These are phyloP conservation scores for Seira ritae DNA, from an alignment of 2,888 invertebrate genomes.

Conservation along the genomic window DNA sequence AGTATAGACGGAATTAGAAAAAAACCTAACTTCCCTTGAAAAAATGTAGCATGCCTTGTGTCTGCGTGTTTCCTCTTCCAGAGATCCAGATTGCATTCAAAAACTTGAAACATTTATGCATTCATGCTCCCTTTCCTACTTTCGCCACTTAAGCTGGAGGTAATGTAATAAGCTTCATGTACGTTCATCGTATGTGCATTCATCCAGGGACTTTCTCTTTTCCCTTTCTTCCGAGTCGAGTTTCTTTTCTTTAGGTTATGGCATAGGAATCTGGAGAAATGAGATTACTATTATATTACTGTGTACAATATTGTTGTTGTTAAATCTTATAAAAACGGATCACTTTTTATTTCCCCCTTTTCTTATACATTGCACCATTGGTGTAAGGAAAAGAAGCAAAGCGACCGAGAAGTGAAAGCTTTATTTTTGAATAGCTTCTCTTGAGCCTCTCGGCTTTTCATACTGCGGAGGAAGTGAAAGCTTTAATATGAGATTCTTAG, in stretches of 20 bases:
- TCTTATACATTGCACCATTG: constrained; percentile 10
- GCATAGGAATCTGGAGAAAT: constrained; percentile 16
- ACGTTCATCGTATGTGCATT: constrained; percentile 1
- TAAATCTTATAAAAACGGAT: constrained; percentile 64
- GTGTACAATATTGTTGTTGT: constrained; percentile 54
- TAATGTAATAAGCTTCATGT: constrained; percentile 21
- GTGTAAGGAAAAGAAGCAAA: constrained; percentile 9
- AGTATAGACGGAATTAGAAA: not conserved
- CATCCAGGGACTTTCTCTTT: constrained; percentile 1
- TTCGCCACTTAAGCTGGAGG: constrained; percentile 12
- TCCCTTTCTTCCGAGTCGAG: constrained; percentile 21
- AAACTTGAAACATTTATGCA: constrained; percentile 18
- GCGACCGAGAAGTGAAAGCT: constrained; percentile 38
- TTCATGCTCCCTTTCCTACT: constrained; percentile 16
- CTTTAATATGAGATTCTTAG: constrained; percentile 22
- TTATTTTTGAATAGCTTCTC: constrained; percentile 38
- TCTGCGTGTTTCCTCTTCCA: not conserved
- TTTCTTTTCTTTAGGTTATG: constrained; percentile 17
- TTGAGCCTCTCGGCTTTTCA: constrained; percentile 59
- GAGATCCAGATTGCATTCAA: constrained; percentile 17
- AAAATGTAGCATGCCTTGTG: constrained; percentile 2
- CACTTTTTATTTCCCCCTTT: constrained; percentile 50
- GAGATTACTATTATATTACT: constrained; percentile 23
- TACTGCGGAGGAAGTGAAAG: constrained; percentile 66
- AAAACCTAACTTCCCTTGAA: not conserved